phyloP scores from a whole-genome alignment of 2,797 vertebrate genomes.

The Lates japonicus region DNA sequence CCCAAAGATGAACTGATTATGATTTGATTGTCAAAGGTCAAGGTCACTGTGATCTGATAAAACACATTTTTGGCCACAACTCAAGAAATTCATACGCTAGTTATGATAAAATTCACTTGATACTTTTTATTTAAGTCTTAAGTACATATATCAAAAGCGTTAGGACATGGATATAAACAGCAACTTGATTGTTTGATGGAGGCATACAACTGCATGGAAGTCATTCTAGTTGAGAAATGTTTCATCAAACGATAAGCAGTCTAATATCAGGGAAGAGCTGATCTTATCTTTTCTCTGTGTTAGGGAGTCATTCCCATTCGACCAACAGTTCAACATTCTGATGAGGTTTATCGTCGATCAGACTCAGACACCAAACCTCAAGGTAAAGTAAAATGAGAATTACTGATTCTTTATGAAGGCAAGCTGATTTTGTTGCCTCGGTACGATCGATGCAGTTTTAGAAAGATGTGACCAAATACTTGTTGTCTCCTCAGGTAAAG shows the following conservation, averaged over 20 bases:
- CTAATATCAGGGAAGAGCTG: conserved; percentile 86
- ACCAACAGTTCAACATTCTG: conserved; percentile 98
- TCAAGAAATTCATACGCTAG: too few relatives aligned
- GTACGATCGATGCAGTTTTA: neutral
- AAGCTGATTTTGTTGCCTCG: neutral
- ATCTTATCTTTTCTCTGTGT: conserved; percentile 12
- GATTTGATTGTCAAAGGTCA: too few relatives aligned
- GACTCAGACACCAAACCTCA: conserved; percentile 97
- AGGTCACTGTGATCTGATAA: too few relatives aligned
- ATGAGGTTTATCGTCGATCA: conserved; percentile 99
- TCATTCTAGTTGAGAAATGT: neutral
- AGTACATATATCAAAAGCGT: too few relatives aligned
- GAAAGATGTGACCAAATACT: neutral
- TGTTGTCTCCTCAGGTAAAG: conserved; percentile 89
- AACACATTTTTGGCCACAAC: too few relatives aligned
- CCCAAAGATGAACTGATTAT: too few relatives aligned
- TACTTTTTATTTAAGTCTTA: too few relatives aligned
- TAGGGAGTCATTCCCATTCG: conserved; percentile 97
- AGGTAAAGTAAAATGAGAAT: conserved; percentile 78
- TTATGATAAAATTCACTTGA: too few relatives aligned
- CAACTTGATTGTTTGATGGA: too few relatives aligned
- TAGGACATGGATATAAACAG: too few relatives aligned
- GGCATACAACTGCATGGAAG: too few relatives aligned
- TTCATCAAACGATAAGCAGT: conserved; percentile 24
- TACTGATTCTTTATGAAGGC: neutral